Evolutionary conservation across 2,888 invertebrate species (phyloP).

Genomic region (Nematopogon swammerdamellus): DNA sequence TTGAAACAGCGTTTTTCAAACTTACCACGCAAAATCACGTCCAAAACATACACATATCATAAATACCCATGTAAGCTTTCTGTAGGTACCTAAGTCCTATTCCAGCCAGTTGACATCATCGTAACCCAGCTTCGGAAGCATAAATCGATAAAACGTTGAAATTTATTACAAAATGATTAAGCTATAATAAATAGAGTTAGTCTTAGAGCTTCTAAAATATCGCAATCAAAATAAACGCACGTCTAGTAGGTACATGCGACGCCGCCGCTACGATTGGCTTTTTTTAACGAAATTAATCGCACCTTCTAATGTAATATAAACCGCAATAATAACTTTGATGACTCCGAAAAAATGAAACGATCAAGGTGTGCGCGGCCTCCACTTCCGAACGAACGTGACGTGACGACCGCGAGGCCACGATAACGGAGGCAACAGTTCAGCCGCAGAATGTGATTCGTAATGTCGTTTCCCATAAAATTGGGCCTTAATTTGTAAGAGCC

Average conservation of each 20-base stretch:
- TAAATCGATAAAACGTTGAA: too few species aligned
- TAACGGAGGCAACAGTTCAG: too few species aligned
- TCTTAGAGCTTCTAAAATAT: not conserved
- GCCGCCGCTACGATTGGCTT: not conserved
- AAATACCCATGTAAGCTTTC: too few species aligned
- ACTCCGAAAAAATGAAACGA: not conserved
- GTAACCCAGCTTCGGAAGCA: too few species aligned
- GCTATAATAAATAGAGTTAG: not conserved
- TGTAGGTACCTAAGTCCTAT: too few species aligned
- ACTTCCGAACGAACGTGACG: not conserved
- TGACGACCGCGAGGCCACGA: too few species aligned
- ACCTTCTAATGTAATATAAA: not conserved
- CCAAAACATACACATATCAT: too few species aligned
- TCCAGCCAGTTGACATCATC: too few species aligned
- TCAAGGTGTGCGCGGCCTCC: not conserved
- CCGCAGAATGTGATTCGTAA: not conserved
- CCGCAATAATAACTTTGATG: not conserved
- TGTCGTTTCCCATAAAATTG: not conserved
- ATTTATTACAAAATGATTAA: too few species aligned
- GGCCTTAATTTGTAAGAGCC: not conserved
- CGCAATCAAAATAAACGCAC: not conserved
- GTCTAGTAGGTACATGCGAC: not conserved
- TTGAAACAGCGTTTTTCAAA: too few species aligned
- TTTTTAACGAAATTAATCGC: not conserved
- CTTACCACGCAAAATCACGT: too few species aligned